Base-by-base conservation (phyloP, 2,797 vertebrate species). In the Odontamblyopus lacepedii region DNA sequence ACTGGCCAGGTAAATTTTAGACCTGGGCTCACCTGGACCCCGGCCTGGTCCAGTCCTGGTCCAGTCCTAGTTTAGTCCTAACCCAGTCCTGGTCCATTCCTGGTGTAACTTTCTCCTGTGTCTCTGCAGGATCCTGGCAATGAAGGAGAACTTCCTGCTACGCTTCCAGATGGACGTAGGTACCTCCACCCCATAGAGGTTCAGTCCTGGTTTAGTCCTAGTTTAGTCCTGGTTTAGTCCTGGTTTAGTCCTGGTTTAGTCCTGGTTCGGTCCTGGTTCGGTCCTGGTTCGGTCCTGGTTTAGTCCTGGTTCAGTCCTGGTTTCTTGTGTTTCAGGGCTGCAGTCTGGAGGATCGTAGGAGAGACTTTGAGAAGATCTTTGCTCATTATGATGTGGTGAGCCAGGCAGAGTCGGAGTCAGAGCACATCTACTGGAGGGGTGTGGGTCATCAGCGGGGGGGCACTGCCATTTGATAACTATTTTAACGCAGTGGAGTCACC, bases 311-410 rank as follows among this genome's bases (percentile, higher is more conserved):
- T 29, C 4, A 30, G 57, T 16, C 57, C 13, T 60, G 12, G 26
- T 61, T 55, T 30, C 26, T 59, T 30, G 12, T 48, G 13, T 64
- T 38, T 6, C 82, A 97, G 97, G 96, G 95, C 23, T 95, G 94
- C 80, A 96, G 92, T 85, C 89, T 91, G 0, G 95, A 96, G 67
- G 97, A 97, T 85, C 92, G 96, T 51, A 95, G 80, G 71, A 94
- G 95, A 74, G 97, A 98, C 86, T 98, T 98, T 87, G 96, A 98
- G 91, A 96, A 97, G 85, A 98, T 98, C 78, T 98, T 98, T 64
- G 90, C 95, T 77, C 95, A 98, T 75, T 98, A 98, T 0, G 97
- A 98, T 0, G 95, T 98, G 56, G 96, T 98, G 88, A 95, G 96
- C 85, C n/a, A 18, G 38, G 15, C 23, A 23, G 23, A 23, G 23